A percentile compares a stretch with the other conserved stretches of the same genome.
Conservation (phyloP, 1,140 invertebrate genomes). For the Scaptomyza hsui region DNA sequence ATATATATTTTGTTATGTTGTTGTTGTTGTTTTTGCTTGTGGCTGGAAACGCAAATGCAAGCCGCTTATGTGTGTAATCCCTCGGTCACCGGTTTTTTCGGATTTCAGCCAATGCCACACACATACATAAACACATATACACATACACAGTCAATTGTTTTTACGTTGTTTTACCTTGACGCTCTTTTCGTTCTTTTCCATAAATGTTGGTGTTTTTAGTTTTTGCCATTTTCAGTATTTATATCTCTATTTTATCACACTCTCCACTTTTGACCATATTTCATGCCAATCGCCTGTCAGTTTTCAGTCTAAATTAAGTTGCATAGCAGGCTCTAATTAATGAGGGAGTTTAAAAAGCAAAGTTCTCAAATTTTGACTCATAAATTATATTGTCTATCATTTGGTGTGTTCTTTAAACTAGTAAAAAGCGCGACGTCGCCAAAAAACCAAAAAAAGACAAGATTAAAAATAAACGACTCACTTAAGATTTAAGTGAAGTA, state of each 20-base stretch:
- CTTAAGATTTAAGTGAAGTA: not conserved
- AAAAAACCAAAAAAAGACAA: not conserved
- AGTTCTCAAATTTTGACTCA: constrained; percentile 18
- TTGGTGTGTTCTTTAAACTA: constrained; percentile 9
- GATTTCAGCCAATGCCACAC: constrained; percentile 33
- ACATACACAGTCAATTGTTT: constrained; percentile 45
- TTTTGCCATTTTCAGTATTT: constrained; percentile 5
- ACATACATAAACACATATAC: not conserved
- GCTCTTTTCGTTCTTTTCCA: constrained; percentile 13
- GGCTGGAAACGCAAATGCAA: constrained; percentile 31
- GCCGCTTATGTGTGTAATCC: constrained; percentile 71
- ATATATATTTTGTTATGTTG: constrained; percentile 9
- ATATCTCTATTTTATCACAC: not conserved
- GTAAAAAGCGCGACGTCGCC: not conserved
- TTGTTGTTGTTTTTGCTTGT: constrained; percentile 30
- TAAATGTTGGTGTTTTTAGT: constrained; percentile 15
- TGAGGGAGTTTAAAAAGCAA: constrained; percentile 10
- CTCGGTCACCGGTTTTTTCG: constrained; percentile 57
- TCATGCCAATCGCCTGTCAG: constrained; percentile 24
- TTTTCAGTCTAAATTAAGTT: constrained; percentile 33
- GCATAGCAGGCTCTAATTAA: constrained; percentile 45
- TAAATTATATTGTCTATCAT: constrained; percentile 42
- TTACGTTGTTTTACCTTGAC: constrained; percentile 36
- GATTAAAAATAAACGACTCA: not conserved
- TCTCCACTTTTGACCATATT: not conserved